Evolutionary conservation across 1,140 invertebrate genomes (phyloP).

Genomic region (Stegodyphus mimosarum): DNA sequence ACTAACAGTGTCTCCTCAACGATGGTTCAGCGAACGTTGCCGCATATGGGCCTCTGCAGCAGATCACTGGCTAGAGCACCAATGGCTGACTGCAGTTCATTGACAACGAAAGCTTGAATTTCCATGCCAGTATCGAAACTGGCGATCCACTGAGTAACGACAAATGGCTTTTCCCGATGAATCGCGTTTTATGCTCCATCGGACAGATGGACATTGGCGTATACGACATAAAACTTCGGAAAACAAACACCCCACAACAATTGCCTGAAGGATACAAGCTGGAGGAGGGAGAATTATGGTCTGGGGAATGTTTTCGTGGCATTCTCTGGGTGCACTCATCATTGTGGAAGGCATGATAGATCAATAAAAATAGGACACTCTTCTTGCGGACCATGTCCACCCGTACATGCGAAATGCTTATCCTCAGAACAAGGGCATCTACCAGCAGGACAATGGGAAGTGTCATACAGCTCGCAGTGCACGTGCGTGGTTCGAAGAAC

Average conservation of each 20-base stretch:
- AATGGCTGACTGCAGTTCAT: background rate
- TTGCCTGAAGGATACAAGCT: background rate
- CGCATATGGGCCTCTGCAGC: background rate
- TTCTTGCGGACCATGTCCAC: background rate
- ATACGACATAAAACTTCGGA: background rate
- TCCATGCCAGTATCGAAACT: background rate
- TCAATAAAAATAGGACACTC: background rate
- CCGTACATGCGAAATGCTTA: background rate
- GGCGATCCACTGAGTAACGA: background rate
- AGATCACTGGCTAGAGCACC: background rate
- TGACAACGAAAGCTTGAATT: background rate
- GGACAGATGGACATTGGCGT: background rate
- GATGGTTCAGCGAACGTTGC: background rate
- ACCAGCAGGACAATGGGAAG: background rate
- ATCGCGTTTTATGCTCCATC: background rate
- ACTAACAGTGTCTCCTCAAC: background rate
- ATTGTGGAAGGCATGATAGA: background rate
- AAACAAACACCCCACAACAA: background rate
- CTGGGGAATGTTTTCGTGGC: slow-evolving; percentile 2
- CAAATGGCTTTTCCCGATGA: background rate
- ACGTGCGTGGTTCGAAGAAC: slow-evolving; percentile 1
- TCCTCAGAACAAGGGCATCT: background rate
- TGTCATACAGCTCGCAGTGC: background rate
- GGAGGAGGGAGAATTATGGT: background rate
- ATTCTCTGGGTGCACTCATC: background rate